Percentiles rank a stretch among this genome's conserved stretches.
phyloP scores from a whole-genome alignment of 1,140 invertebrate genomes.

The Hylaeus volcanicus region DNA sequence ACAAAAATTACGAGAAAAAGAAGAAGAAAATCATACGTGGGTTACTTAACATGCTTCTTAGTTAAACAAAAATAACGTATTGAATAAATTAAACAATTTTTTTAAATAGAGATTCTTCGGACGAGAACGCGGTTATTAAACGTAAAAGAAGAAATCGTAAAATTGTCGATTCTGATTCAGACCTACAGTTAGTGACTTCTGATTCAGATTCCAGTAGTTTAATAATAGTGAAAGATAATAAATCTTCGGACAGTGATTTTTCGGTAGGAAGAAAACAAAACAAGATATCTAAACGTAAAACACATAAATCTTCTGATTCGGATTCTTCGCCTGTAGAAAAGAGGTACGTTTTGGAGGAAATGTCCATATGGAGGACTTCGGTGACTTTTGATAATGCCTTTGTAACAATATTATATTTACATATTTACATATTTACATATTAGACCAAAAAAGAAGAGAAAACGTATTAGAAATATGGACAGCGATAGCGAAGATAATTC shows the following conservation, averaged over 20 bases:
- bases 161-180: constrained; percentile 75
- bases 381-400: too few relatives aligned
- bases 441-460: constrained; percentile 73
- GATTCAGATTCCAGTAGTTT: constrained; percentile 49
- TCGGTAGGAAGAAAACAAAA: constrained; percentile 53
- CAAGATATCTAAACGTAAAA: constrained; percentile 49
- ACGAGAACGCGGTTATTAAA: constrained; percentile 40
- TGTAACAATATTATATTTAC: constrained; percentile 22
- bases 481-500: constrained; percentile 71
- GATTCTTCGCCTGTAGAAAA: constrained; percentile 61
- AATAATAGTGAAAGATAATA: neutral
- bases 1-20: constrained; percentile 54
- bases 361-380: too few relatives aligned
- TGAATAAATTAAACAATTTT: neutral
- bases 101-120: neutral
- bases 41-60: constrained; percentile 26
- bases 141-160: constrained; percentile 57
- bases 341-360: constrained; percentile 52
- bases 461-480: constrained; percentile 72
- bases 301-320: constrained; percentile 67
- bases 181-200: constrained; percentile 56
- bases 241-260: constrained; percentile 23
- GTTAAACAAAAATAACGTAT: neutral
- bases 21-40: constrained; percentile 60
- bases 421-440: constrained; percentile 31